Conservation (phyloP, 2,113 vertebrate species). For the Malurus melanocephalus region DNA sequence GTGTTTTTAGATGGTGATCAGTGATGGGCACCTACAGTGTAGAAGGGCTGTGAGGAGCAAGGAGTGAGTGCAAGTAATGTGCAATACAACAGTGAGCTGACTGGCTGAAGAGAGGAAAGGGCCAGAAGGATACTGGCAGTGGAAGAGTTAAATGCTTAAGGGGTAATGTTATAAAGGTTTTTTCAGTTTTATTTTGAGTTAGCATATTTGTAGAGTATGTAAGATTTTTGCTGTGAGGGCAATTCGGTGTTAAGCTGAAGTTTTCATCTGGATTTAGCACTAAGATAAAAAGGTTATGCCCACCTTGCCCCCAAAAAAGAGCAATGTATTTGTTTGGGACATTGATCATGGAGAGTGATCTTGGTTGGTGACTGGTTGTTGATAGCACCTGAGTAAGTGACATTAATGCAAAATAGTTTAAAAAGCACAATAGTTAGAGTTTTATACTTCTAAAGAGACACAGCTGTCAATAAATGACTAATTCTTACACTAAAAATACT, state of each 20-base stretch:
- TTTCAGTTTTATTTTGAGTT: background rate
- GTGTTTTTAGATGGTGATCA: background rate
- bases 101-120: background rate
- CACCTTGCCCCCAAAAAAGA: background rate
- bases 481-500: background rate
- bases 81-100: background rate
- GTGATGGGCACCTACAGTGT: no score
- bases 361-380: background rate
- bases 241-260: background rate
- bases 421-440: background rate
- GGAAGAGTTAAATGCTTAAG: background rate
- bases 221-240: background rate
- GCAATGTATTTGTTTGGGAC: fast-evolving
- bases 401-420: background rate
- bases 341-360: background rate
- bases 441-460: background rate
- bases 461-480: background rate
- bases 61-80: background rate
- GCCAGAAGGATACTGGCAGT: background rate
- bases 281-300: background rate
- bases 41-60: background rate
- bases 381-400: background rate
- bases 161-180: background rate
- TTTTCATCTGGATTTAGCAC: background rate
- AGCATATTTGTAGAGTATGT: background rate